A percentile compares a stretch with the other conserved stretches of the same genome.
phyloP scores from a whole-genome alignment of 2,113 vertebrate species.

The Eublepharis macularius region DNA sequence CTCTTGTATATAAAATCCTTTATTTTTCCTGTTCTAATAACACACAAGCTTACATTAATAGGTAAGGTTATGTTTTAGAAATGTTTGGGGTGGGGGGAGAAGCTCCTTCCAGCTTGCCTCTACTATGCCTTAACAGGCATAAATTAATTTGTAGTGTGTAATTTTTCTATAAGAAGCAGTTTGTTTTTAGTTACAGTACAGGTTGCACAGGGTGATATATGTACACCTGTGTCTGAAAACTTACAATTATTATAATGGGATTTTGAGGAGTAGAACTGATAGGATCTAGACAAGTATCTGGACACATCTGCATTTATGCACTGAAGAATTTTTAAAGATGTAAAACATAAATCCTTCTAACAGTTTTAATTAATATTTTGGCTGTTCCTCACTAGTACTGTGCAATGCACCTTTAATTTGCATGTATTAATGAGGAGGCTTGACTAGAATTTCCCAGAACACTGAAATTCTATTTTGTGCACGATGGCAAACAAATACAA shows the following conservation, averaged over 20 bases:
- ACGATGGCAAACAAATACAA: not conserved
- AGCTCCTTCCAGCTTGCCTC: not conserved
- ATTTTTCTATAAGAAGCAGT: not conserved
- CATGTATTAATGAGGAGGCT: not conserved
- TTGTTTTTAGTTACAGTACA: not conserved
- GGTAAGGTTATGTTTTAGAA: no score
- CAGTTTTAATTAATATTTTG: not conserved
- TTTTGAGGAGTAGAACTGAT: no score
- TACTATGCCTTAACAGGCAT: not conserved
- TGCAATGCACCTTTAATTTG: not conserved
- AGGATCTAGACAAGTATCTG: no score
- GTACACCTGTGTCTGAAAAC: not conserved
- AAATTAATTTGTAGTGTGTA: not conserved
- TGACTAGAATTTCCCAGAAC: not conserved
- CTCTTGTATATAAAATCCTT: not conserved
- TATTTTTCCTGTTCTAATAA: not conserved
- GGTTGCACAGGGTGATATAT: not conserved
- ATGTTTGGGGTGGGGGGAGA: not conserved
- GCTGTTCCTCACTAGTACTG: not conserved
- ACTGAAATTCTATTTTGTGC: not conserved
- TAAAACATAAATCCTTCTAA: not conserved
- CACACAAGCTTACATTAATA: not conserved
- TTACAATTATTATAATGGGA: not conserved
- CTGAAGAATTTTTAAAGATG: not conserved
- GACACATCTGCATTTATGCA: no score